Base-by-base conservation (phyloP, 2,113 vertebrate species). In the Silurus glanis region DNA sequence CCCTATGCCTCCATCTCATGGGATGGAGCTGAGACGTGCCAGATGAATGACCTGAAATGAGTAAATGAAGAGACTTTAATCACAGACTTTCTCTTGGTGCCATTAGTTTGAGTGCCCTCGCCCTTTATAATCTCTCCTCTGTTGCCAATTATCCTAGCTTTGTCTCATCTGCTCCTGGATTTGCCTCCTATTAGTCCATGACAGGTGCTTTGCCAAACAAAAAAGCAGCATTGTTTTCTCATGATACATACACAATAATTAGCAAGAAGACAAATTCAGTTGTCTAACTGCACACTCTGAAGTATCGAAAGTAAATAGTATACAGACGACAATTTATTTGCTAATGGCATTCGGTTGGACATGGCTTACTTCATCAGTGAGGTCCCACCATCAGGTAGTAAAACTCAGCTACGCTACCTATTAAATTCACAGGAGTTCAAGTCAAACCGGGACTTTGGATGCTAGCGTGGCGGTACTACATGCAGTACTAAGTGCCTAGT, bases 1-100 rank as follows among this genome's bases (percentile, higher is more conserved):
- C 87, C 76, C 37, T 88, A 49, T 90, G 87, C 86, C 37, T 80
- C 86, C 85, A 78, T 89, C 91, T 87, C 87, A 69, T 90, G 84
- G 90, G 61, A 62, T 53, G 83, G 23, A 51, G 45, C 23, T 53
- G 75, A 67, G 84, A 67, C 69, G 9, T 66, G 59, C 84, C 74
- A 56, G 84, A 78, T 64, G 84, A 75, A 56, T 53, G 49, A 37
- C 74, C 62, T 19, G 23, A 55, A 67, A 80, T 49, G 55, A 84
- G 78, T 74, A 67, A n/a, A 49, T 84, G 83, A 84, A 61, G 69
- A 80, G 28, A 69, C n/a, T 84, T 59, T 74, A 37, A 25, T 78
- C n/a, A 53, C 37, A n/a, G 56, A 19, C 83, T 85, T 25, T 67
- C 53, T 78, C 37, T 37, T 37, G 37, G 37, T 37, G 37, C 37